Evolutionary conservation across 2,888 invertebrate species (phyloP), one percentile per base, ranked within the genome.

Genomic region (Pterostichus niger): DNA sequence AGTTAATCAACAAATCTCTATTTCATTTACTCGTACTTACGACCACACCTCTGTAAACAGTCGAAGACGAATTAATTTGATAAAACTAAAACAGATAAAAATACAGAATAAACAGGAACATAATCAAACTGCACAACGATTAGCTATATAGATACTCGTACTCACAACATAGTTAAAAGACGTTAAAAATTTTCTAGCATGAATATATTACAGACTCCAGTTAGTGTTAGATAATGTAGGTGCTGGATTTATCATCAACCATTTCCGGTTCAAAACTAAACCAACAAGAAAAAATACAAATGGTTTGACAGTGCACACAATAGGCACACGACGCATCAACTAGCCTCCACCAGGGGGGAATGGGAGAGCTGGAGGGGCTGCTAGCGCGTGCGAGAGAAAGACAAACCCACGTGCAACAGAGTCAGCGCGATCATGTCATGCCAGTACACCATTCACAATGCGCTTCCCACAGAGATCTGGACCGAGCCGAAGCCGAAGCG

Each of bases 401-500:
- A 78, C 68, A 52, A 15, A 9, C 24, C 52, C 52, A 54, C 15
- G 54, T 54, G 15, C n/a, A 54, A 54, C 6, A 15, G 54, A 54
- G 54, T 15, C 10, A 54, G 54, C 54, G 6, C 40, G 40, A 40
- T 40, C 79, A 79, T 79, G 79, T 79, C 79, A 79, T 79, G 79
- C 79, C 46, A 24, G 80, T 82, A 84, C 85, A 85, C 87, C 87
- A 87, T 87, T 87, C 87, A 87, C 86, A 87, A 87, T 87, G 86
- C 86, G 85, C 87, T 85, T 86, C 87, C 87, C 87, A 87, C 87
- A 86, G 87, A 86, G 84, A 85, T 86, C 85, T 84, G 85, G 85
- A 85, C 86, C 86, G 87, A 87, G 87, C 87, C 86, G 87, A 40
- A 40, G 40, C 35, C 61, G 33, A 64, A 9, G 64, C 40, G 54